A percentile compares a stretch with the other conserved stretches of the same genome.
Conservation (phyloP, 2,797 vertebrate species). For the Danio choprae region DNA sequence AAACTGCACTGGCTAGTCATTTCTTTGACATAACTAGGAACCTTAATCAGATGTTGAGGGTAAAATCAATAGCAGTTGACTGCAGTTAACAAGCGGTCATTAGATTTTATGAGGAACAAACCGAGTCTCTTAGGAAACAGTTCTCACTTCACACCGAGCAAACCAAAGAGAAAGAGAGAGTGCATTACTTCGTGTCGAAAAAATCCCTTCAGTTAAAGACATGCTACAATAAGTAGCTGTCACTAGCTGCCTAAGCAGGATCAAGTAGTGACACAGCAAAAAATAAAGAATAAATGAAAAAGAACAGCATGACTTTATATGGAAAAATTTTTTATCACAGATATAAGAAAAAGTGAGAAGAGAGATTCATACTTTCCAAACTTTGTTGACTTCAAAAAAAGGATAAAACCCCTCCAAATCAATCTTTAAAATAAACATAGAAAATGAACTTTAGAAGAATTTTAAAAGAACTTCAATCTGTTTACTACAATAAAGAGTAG, state of each 20-base stretch:
- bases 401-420: neutral
- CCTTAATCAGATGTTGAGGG: constrained; percentile 62
- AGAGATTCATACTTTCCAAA: neutral
- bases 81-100: constrained; percentile 42
- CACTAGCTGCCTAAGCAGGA: constrained; percentile 1
- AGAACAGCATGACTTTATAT: neutral
- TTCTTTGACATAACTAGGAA: constrained; percentile 51
- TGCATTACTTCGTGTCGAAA: neutral
- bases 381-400: neutral
- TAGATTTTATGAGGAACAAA: constrained; percentile 42
- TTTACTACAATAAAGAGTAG: no score
- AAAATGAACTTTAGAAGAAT: no score
- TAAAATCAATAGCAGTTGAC: constrained; percentile 65
- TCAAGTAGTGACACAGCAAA: constrained; percentile 1
- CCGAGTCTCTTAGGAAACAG: constrained; percentile 27
- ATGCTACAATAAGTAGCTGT: neutral
- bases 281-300: neutral
- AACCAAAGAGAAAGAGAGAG: neutral
- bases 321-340: no score
- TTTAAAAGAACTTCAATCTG: no score
- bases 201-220: neutral
- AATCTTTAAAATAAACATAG: neutral
- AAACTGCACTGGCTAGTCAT: constrained; percentile 58
- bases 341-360: neutral
- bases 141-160: neutral